Conservation (phyloP, 2,888 invertebrate genomes). For the Calliphora vomitoria region DNA sequence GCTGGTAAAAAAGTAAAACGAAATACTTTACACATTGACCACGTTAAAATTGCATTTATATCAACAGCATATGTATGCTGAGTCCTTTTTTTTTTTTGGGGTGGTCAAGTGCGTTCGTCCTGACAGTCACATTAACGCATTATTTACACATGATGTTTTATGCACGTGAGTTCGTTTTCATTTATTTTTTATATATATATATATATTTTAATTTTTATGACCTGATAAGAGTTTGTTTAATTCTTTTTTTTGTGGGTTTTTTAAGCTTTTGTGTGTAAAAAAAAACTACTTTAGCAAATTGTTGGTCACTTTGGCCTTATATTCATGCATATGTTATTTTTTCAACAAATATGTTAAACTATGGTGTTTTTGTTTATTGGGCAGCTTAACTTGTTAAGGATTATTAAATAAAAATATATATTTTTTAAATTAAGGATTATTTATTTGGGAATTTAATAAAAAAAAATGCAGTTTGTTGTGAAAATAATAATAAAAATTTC, state of each 20-base stretch:
- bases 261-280: background rate
- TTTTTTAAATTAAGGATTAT: slow-evolving; percentile 1
- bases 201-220: background rate
- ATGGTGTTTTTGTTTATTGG: slow-evolving; percentile 16
- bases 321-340: background rate
- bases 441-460: background rate
- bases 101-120: slow-evolving; percentile 19
- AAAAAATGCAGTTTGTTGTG: background rate
- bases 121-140: slow-evolving; percentile 69
- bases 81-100: background rate
- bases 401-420: slow-evolving; percentile 1
- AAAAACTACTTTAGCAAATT: slow-evolving; percentile 30
- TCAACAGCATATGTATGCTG: background rate
- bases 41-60: slow-evolving; percentile 62
- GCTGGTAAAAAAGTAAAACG: slow-evolving; percentile 36
- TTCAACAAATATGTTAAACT: slow-evolving; percentile 23
- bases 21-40: slow-evolving; percentile 66
- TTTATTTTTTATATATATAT: slow-evolving; percentile 27
- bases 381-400: slow-evolving; percentile 21
- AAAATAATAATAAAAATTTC: background rate
- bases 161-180: slow-evolving; percentile 49
- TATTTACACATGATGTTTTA: slow-evolving; percentile 71
- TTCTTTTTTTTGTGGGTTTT: background rate
- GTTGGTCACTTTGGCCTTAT: slow-evolving; percentile 33
- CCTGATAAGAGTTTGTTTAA: slow-evolving; percentile 41